Evolutionary conservation across 2,888 invertebrate species (phyloP).

Genomic region (Atethmia centrago): DNA sequence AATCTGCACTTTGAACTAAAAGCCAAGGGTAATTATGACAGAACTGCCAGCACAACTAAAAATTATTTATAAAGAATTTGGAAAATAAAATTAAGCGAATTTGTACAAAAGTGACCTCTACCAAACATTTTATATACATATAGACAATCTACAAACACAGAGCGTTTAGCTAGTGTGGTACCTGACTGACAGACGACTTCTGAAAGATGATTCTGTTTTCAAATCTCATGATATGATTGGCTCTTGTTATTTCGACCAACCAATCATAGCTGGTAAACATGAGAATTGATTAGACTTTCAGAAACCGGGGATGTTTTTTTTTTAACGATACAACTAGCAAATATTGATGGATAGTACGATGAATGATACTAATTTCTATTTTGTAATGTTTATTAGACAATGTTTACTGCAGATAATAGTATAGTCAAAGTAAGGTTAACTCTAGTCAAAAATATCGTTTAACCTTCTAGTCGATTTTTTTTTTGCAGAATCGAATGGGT

Average conservation of each 20-base stretch:
- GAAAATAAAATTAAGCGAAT: constrained; percentile 43
- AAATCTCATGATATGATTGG: background rate
- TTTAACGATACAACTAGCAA: constrained; percentile 8
- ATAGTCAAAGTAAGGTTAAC: background rate
- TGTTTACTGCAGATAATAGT: background rate
- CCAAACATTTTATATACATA: constrained; percentile 54
- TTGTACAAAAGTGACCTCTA: constrained; percentile 57
- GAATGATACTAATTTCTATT: background rate
- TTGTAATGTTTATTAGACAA: background rate
- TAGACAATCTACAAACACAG: constrained; percentile 41
- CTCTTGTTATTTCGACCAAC: no score
- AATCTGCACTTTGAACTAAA: constrained; percentile 44
- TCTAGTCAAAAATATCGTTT: background rate
- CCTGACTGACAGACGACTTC: constrained; percentile 12
- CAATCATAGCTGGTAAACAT: background rate
- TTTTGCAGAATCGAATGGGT: background rate
- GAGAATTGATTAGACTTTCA: background rate
- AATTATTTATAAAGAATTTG: constrained; percentile 17
- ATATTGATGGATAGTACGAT: background rate
- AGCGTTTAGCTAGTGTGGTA: constrained; percentile 24
- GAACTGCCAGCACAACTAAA: constrained; percentile 25
- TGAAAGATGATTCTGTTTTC: constrained; percentile 5
- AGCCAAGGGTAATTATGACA: constrained; percentile 22
- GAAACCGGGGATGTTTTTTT: background rate
- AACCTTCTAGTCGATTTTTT: background rate